Base-by-base conservation (phyloP, 2,888 invertebrate species). In the Melangyna quadrimaculata region DNA sequence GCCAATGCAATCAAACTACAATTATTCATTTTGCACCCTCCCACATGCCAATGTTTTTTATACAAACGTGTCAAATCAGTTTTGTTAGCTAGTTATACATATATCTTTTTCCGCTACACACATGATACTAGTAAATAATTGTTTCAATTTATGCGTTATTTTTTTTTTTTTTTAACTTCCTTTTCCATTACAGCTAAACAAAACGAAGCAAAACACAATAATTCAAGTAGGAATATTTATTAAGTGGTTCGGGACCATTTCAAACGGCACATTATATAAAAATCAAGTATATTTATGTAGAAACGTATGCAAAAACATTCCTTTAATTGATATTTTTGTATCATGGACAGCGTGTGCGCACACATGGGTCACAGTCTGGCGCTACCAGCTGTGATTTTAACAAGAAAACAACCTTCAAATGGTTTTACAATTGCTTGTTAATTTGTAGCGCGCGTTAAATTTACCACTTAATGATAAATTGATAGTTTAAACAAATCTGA, bases 341-440 rank as follows among this genome's bases (percentile, higher is more conserved):
- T 78, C 59, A 48, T 45, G 55, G 37, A 17, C 37, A 67, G 43
- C 69, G 29, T 69, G 43, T 67, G 67, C 67, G 71, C 37, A 29
- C 37, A 29, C 65, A 40, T 14, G 53, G 79, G 5, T 74, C 43
- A 65, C 61, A 55, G 35, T 57, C 24, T 57, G 61, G 77, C 45
- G 67, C 43, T 51, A 53, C 51, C 53, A 55, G 65, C 65, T 70
- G 17, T 71, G 70, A 59, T 78, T 73, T 55, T 22, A 32, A 19
- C 67, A 59, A 63, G n/a, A 32, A 32, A 63, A 40, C 61, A 78
- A 71, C 78, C 83, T 83, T 83, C 70, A 37, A 74, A 29, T n/a
- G 40, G 61, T 55, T 59, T n/a, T 69, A 69, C 67, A 72, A 65
- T 51, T 53, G 67, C 43, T 45, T n/a, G 24, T 63, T 35, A 43